Conservation (phyloP, 2,888 invertebrate species). For the Thumatha senex region DNA sequence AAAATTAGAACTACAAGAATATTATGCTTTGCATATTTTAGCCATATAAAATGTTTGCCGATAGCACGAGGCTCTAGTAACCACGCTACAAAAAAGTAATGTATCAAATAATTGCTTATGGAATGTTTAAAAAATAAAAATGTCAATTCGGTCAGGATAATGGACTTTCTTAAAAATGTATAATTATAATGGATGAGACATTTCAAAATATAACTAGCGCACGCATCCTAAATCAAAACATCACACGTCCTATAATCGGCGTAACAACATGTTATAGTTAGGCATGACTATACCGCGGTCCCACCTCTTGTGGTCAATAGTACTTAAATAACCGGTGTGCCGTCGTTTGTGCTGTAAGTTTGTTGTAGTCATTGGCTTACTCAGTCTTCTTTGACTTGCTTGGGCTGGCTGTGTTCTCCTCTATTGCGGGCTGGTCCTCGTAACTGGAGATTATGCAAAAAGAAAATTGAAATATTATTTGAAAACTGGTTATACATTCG, state of each 20-base stretch:
- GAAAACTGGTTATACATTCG: not conserved
- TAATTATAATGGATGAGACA: too few relatives aligned
- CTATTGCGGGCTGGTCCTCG: slow-evolving; percentile 69
- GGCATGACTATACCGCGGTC: slow-evolving; percentile 18
- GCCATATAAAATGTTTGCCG: not conserved
- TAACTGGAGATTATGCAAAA: slow-evolving; percentile 50
- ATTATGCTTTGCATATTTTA: not conserved
- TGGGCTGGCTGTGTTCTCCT: slow-evolving; percentile 40
- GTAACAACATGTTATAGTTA: slow-evolving; percentile 5
- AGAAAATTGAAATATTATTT: not conserved
- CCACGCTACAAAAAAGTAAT: not conserved
- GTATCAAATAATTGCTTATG: not conserved
- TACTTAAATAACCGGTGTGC: slow-evolving; percentile 24
- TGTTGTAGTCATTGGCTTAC: slow-evolving; percentile 34
- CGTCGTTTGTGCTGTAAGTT: slow-evolving; percentile 30
- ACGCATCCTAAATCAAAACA: slow-evolving; percentile 1
- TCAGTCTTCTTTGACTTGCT: slow-evolving; percentile 68
- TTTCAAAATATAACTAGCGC: too few relatives aligned
- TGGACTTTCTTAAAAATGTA: too few relatives aligned
- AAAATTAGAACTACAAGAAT: not conserved
- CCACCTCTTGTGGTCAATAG: slow-evolving; percentile 16
- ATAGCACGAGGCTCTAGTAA: not conserved
- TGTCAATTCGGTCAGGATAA: too few relatives aligned
- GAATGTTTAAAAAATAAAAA: not conserved
- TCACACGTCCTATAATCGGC: slow-evolving; percentile 11